phyloP scores from a whole-genome alignment of 2,888 invertebrate genomes.

The Eupithecia inturbata region DNA sequence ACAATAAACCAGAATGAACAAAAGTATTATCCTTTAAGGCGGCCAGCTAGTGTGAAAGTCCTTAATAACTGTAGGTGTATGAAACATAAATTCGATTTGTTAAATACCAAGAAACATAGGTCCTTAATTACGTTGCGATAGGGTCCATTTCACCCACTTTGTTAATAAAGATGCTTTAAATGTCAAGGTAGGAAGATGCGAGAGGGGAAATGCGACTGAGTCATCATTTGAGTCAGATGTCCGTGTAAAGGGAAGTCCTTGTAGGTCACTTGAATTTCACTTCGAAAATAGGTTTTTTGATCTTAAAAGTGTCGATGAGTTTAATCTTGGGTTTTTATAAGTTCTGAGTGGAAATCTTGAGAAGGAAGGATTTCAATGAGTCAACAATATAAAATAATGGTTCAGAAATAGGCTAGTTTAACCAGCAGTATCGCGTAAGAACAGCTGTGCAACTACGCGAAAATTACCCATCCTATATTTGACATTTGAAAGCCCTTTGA shows the following conservation, averaged over 20 bases:
- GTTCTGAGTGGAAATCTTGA: constrained; percentile 5
- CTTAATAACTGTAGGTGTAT: constrained; percentile 34
- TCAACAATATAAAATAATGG: not conserved
- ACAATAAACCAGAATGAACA: not conserved
- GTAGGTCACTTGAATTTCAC: constrained; percentile 32
- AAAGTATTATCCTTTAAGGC: not conserved
- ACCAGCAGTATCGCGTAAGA: too few relatives aligned
- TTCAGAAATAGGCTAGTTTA: not conserved
- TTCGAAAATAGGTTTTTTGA: constrained; percentile 36
- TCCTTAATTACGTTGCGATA: constrained; percentile 29
- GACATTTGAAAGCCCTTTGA: too few relatives aligned
- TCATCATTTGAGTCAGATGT: constrained; percentile 42
- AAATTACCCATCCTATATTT: too few relatives aligned
- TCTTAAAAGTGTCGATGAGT: constrained; percentile 21
- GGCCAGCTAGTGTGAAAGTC: constrained; percentile 27
- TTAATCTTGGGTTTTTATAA: constrained; percentile 25
- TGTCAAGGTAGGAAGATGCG: constrained; percentile 43
- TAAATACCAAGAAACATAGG: constrained; percentile 29
- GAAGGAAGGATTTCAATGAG: not conserved
- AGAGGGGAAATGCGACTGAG: constrained; percentile 35
- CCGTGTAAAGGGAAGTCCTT: constrained; percentile 39
- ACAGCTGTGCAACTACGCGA: too few relatives aligned
- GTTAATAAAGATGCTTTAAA: constrained; percentile 36
- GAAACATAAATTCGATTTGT: constrained; percentile 39
- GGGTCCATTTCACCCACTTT: constrained; percentile 33